These are phyloP conservation scores for Athalia rosae DNA, from an alignment of 2,888 invertebrate species.

Conservation along the genomic window DNA sequence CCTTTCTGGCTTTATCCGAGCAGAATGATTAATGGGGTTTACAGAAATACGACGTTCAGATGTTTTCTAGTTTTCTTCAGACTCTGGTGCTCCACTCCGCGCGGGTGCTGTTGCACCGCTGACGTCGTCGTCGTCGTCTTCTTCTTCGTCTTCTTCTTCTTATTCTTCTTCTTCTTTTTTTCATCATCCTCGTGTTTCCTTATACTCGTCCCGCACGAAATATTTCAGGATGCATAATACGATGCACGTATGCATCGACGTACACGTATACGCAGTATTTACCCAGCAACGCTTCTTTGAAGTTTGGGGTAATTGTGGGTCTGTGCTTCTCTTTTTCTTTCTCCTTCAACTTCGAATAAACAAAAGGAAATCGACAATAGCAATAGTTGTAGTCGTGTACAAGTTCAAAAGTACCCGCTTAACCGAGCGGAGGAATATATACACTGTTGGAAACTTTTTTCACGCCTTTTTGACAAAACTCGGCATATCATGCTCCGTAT, in stretches of 20 bases:
- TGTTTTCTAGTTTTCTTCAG: constrained; percentile 41
- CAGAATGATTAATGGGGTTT: constrained; percentile 71
- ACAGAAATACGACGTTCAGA: constrained; percentile 51
- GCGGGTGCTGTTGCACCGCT: neutral
- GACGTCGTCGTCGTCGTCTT: neutral
- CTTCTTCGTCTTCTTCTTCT: neutral
- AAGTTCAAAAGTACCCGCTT: neutral
- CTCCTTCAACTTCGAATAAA: constrained; percentile 18
- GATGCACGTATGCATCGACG: neutral
- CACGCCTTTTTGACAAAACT: constrained; percentile 16
- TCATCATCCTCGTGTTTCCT: neutral
- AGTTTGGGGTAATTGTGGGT: constrained; percentile 4
- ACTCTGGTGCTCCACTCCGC: neutral
- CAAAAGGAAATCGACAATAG: neutral
- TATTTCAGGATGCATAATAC: constrained; percentile 5
- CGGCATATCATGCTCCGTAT: neutral
- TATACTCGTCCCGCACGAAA: constrained; percentile 20
- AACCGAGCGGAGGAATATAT: neutral
- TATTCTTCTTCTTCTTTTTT: neutral
- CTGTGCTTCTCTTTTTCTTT: neutral
- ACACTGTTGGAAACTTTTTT: neutral
- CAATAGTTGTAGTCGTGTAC: neutral
- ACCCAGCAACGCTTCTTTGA: constrained; percentile 10
- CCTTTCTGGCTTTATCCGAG: constrained; percentile 65
- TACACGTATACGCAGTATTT: neutral